Evolutionary conservation across 2,797 vertebrate species (phyloP).

Genomic region (Myripristis murdjan): DNA sequence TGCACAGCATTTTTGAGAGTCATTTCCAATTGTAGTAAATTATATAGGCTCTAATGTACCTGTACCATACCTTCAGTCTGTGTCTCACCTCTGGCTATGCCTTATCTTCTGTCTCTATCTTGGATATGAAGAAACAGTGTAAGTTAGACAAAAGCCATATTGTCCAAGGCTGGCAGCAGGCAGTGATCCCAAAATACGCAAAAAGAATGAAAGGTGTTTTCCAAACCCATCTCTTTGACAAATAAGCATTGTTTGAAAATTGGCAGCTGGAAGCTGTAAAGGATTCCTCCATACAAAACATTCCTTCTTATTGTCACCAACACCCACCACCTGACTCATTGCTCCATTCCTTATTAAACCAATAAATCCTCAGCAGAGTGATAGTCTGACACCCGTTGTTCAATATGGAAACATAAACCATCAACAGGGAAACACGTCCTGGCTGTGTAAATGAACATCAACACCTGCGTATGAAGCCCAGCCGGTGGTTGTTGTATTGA

Average conservation of each 20-base stretch:
- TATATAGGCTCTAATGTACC: too few relatives aligned
- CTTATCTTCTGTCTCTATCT: slow-evolving; percentile 73
- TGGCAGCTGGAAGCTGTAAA: slow-evolving; percentile 78
- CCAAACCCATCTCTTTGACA: slow-evolving; percentile 83
- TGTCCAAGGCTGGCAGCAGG: slow-evolving; percentile 81
- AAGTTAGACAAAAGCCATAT: slow-evolving; percentile 88
- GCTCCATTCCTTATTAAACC: slow-evolving; percentile 73
- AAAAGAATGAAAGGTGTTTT: slow-evolving; percentile 85
- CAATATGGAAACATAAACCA: too few relatives aligned
- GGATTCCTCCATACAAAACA: slow-evolving; percentile 67
- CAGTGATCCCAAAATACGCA: slow-evolving; percentile 76
- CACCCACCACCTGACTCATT: slow-evolving; percentile 56
- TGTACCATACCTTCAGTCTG: background rate
- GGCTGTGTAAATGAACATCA: background rate
- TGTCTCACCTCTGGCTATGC: slow-evolving; percentile 33
- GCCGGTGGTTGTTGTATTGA: slow-evolving; percentile 3
- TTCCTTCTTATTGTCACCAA: slow-evolving; percentile 72
- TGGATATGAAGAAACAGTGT: slow-evolving; percentile 81
- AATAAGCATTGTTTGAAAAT: slow-evolving; percentile 88
- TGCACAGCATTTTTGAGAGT: too few relatives aligned
- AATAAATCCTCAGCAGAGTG: slow-evolving; percentile 62
- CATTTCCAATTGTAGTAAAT: too few relatives aligned
- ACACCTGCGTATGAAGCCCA: slow-evolving; percentile 22
- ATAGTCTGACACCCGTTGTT: slow-evolving; percentile 31
- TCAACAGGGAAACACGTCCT: too few relatives aligned